A percentile compares a stretch with the other conserved stretches of the same genome.
Conservation (phyloP, 2,888 invertebrate genomes). For the Enoplolaimus lenunculus region DNA sequence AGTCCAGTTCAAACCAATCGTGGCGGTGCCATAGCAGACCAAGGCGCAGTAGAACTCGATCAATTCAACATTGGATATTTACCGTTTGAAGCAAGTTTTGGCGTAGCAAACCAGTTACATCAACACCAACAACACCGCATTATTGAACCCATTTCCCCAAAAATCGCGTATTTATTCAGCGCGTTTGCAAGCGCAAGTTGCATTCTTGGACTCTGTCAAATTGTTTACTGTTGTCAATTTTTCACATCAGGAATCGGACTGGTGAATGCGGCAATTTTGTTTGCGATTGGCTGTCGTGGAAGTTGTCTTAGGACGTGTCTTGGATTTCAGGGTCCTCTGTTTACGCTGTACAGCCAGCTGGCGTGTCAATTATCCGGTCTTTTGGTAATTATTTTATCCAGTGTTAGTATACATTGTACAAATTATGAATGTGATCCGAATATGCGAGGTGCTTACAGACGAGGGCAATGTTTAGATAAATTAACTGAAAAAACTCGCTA, state of each 20-base stretch:
- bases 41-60: too few relatives aligned
- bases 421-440: not conserved
- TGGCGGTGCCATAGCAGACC: too few relatives aligned
- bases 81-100: too few relatives aligned
- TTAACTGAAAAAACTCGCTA: not conserved
- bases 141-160: too few relatives aligned
- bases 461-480: not conserved
- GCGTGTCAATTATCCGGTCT: not conserved
- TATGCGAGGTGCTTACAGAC: not conserved
- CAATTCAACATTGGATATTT: too few relatives aligned
- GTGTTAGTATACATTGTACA: not conserved
- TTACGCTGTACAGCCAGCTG: not conserved
- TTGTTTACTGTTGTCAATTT: constrained; percentile 17
- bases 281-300: not conserved
- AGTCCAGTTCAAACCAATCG: too few relatives aligned
- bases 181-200: not conserved
- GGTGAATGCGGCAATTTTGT: constrained; percentile 11
- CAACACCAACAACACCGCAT: too few relatives aligned
- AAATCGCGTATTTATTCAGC: too few relatives aligned
- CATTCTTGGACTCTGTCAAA: constrained; percentile 13
- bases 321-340: not conserved
- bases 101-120: too few relatives aligned
- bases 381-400: not conserved
- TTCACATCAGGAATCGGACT: constrained; percentile 13
- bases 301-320: not conserved